Evolutionary conservation across 2,113 vertebrate species (phyloP).

Genomic region (Numenius arquata): DNA sequence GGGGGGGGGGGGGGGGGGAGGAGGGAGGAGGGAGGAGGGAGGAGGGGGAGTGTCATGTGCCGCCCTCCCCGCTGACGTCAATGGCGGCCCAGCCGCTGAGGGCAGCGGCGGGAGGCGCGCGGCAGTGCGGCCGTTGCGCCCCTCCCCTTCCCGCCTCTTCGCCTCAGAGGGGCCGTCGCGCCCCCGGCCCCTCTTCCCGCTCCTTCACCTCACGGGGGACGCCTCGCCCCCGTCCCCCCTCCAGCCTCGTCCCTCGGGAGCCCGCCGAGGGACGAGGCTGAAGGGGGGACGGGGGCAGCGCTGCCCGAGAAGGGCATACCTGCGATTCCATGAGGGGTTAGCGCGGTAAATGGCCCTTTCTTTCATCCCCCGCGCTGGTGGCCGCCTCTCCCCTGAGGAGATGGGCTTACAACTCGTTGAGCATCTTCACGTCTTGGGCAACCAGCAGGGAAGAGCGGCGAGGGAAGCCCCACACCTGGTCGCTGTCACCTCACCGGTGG

Average conservation of each 20-base stretch:
- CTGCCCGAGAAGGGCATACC: background rate
- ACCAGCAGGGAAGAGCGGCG: background rate
- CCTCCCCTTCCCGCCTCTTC: background rate
- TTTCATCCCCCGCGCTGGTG: background rate
- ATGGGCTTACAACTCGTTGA: background rate
- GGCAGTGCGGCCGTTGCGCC: background rate
- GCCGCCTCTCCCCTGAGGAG: background rate
- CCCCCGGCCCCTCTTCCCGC: background rate
- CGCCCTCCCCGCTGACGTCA: constrained; percentile 50
- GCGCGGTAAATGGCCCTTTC: background rate
- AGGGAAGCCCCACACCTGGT: background rate
- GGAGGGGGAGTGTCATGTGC: constrained; percentile 52
- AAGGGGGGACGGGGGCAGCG: background rate
- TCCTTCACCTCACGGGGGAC: background rate
- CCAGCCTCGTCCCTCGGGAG: background rate
- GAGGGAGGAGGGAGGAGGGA: too few species aligned
- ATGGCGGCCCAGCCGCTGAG: constrained; percentile 34
- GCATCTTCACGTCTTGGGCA: background rate
- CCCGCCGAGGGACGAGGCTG: background rate
- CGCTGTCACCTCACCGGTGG: background rate
- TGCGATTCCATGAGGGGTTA: background rate
- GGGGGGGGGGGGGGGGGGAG: too few species aligned
- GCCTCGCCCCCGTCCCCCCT: background rate
- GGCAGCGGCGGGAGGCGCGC: constrained; percentile 19
- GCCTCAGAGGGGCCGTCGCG: background rate